Conservation (phyloP, 2,888 invertebrate species). For the Ophion ventricosus region DNA sequence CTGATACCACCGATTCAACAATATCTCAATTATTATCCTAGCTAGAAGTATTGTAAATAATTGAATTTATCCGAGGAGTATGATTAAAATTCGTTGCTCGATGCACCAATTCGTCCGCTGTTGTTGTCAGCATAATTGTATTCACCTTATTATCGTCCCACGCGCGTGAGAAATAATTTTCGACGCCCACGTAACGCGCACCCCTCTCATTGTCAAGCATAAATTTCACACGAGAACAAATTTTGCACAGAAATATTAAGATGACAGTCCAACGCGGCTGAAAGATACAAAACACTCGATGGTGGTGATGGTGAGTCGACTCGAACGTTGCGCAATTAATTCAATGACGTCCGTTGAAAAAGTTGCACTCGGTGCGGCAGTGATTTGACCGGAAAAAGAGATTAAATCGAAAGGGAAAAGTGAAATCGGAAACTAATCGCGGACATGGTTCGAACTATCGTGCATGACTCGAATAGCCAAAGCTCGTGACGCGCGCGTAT, state of each 20-base stretch:
- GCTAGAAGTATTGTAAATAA: too few species aligned
- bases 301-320: background rate
- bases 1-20: too few species aligned
- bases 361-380: background rate
- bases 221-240: background rate
- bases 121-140: conserved; percentile 22
- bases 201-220: background rate
- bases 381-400: background rate
- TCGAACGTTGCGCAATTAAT: background rate
- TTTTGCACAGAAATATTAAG: background rate
- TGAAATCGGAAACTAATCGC: background rate
- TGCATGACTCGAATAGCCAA: background rate
- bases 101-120: conserved; percentile 2
- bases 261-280: conserved; percentile 4
- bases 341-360: background rate
- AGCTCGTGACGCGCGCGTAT: conserved; percentile 8
- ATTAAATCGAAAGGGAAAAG: background rate
- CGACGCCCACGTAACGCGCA: conserved; percentile 39
- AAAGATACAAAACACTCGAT: background rate
- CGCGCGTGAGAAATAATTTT: conserved; percentile 24
- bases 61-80: too few species aligned
- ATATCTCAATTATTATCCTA: too few species aligned
- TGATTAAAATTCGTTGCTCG: background rate
- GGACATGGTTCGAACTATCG: conserved; percentile 15
- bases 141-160: conserved; percentile 25